Evolutionary conservation across 2,113 vertebrate genomes (phyloP).

Genomic region (Octodon degus): DNA sequence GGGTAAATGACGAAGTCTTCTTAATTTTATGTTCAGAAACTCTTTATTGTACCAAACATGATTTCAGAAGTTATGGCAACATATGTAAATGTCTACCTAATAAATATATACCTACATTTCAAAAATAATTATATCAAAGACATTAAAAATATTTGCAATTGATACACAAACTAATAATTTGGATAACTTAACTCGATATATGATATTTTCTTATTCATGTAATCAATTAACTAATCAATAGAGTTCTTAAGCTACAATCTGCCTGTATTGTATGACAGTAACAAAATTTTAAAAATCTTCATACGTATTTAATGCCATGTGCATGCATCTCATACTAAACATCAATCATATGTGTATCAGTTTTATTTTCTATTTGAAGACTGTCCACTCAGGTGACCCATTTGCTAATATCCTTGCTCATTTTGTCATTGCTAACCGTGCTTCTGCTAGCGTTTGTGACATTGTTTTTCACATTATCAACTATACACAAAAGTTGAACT

Average conservation of each 20-base stretch:
- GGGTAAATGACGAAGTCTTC: neutral
- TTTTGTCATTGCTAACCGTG: neutral
- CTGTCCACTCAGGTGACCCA: neutral
- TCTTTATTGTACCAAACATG: neutral
- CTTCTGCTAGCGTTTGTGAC: neutral
- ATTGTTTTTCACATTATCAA: neutral
- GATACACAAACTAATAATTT: neutral
- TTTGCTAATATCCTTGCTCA: neutral
- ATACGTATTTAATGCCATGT: neutral
- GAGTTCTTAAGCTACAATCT: neutral
- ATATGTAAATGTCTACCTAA: neutral
- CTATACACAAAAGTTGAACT: neutral
- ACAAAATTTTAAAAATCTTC: neutral
- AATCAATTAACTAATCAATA: neutral
- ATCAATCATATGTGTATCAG: neutral
- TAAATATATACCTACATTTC: neutral
- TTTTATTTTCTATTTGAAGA: neutral
- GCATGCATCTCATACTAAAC: neutral
- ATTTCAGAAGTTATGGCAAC: neutral
- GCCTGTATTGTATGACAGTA: neutral
- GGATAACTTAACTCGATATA: neutral
- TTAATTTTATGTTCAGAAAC: neutral
- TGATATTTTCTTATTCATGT: neutral
- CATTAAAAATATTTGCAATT: neutral
- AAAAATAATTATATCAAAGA: neutral